These are phyloP conservation scores for Latrodectus hesperus DNA, from an alignment of 2,888 invertebrate species.

Conservation along the genomic window DNA sequence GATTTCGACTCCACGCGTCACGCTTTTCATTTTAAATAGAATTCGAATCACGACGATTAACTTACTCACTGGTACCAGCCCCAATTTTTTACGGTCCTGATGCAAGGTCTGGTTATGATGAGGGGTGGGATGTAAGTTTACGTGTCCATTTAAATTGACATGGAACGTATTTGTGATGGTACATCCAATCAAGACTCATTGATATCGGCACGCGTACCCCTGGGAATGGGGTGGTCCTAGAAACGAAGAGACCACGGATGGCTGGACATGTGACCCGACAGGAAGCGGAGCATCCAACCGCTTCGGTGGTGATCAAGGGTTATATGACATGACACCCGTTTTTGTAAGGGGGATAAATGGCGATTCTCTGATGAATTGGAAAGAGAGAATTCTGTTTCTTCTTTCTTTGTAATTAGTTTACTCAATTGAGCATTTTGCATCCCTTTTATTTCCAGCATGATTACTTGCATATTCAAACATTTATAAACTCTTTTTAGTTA, in stretches of 20 bases:
- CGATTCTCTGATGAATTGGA: too few relatives aligned
- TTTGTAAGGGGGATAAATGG: too few relatives aligned
- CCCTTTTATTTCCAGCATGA: too few relatives aligned
- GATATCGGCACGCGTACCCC: conserved; percentile 53
- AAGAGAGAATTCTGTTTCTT: too few relatives aligned
- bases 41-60: background rate
- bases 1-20: conserved; percentile 7
- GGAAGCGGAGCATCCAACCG: background rate
- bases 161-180: conserved; percentile 22
- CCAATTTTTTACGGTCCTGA: conserved; percentile 19
- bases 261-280: conserved; percentile 12
- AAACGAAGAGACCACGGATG: background rate
- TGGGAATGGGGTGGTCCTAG: conserved; percentile 31
- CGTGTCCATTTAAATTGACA: conserved; percentile 27
- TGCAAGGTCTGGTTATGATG: background rate
- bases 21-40: conserved; percentile 12
- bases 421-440: too few relatives aligned
- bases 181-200: conserved; percentile 53
- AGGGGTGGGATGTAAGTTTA: background rate
- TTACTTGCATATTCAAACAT: too few relatives aligned
- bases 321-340: too few relatives aligned
- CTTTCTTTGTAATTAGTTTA: too few relatives aligned
- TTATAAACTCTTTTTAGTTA: too few relatives aligned
- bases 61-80: conserved; percentile 8
- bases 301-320: too few relatives aligned